These are phyloP conservation scores for Halisarca cf. caerulea DNA, from an alignment of 37 sponge, comb jelly and placozoan species.

Conservation along the genomic window DNA sequence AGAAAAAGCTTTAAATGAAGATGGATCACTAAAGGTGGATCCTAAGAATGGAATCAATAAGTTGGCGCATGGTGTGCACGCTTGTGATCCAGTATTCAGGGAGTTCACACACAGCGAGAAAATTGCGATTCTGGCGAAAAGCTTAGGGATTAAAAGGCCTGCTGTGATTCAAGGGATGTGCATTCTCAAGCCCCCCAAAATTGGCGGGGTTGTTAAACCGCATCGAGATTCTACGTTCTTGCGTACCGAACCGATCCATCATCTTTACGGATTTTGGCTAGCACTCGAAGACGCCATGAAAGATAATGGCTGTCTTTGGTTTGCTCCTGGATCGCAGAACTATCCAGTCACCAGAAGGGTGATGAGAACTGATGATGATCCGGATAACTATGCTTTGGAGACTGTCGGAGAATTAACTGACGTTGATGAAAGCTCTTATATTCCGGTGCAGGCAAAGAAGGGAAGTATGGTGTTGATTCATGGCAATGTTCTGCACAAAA, in stretches of 20 bases:
- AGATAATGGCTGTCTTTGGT: constrained; percentile 97
- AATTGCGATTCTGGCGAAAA: constrained; percentile 51
- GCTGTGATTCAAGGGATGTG: constrained; percentile 91
- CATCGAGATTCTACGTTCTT: constrained; percentile 94
- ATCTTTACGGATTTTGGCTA: constrained; percentile 90
- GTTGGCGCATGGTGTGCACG: constrained; percentile 94
- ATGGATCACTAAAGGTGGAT: constrained; percentile 68
- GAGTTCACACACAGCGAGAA: constrained; percentile 62
- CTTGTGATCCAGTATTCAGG: constrained; percentile 78
- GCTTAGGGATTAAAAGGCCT: constrained; percentile 69
- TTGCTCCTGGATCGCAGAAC: constrained; percentile 90
- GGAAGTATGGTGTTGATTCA: constrained; percentile 92
- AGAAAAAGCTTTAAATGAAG: constrained; percentile 77
- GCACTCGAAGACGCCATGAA: constrained; percentile 92
- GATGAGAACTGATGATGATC: constrained; percentile 45
- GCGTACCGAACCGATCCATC: constrained; percentile 76
- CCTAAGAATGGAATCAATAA: constrained; percentile 79
- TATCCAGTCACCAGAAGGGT: constrained; percentile 33
- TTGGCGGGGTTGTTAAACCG: constrained; percentile 76
- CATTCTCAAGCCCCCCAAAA: constrained; percentile 89
- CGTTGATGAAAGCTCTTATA: constrained; percentile 54
- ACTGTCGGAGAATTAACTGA: constrained; percentile 50
- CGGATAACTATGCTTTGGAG: constrained; percentile 22
- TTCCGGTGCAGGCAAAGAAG: constrained; percentile 66
- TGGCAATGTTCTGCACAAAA: constrained; percentile 93